Evolutionary conservation across 2,888 invertebrate genomes (phyloP), one percentile per base, ranked within the genome.

Genomic region (Megamerina dolium): DNA sequence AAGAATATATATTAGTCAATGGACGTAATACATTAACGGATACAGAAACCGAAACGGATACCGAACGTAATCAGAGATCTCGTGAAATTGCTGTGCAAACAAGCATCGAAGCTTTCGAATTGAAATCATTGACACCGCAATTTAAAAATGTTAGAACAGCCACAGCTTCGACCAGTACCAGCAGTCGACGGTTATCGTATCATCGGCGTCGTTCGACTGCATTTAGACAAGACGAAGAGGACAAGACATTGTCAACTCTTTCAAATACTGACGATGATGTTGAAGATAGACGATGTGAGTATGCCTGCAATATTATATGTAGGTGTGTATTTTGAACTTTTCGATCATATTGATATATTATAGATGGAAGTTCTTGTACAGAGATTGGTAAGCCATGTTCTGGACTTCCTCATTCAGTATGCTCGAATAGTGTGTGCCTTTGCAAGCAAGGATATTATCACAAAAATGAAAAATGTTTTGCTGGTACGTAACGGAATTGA

Each of bases 11-110:
- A n/a, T n/a, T 53, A 16, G 42, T 46, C 1, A 56, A 56, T 46
- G 54, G 52, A 17, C 39, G 39, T 16, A 43, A 34, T 34, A 45
- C 46, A 30, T 43, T 45, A n/a, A 49, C 45, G n/a, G 40, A 34
- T 33, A 45, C 36, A 35, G 49, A 41, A 51, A 46, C 47, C 5
- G 38, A 45, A 37, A 43, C 49, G 29, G 42, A 49, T 48, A 43
- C 51, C 46, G 48, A 47, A 48, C 49, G 48, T 17, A 35, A 32
- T 31, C 53, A 50, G 1, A 51, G 51, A 19, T 58, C 55, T 12
- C 65, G 64, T 10, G 67, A 68, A 53, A 63, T 68, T 29, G 69
- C 67, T 19, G 62, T 68, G 5, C 69, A 69, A 52, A 69, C 68
- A 2, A 68, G 69, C 46, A 58, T 67, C 43, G 68, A 69, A 34